Evolutionary conservation across 53 echinoderm and acorn worm species (phyloP), one percentile per base, ranked within the genome.

Genomic region (Apostichopus leukothele): DNA sequence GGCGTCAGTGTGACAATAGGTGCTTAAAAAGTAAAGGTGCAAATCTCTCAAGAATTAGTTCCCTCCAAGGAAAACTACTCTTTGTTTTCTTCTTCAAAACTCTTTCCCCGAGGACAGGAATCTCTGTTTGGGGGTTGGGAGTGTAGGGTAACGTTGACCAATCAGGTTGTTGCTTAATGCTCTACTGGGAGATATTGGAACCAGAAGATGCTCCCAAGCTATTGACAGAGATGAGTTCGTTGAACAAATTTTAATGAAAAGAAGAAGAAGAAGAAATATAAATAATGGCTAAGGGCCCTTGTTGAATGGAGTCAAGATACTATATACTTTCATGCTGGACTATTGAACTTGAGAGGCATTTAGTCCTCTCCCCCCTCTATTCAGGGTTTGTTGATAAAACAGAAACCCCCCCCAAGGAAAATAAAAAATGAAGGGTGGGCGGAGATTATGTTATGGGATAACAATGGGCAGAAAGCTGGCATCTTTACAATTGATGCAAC

Each of bases 261-360:
- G 20, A 39, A 39, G 39, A 39, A 39, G 59, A 81, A 9, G 6
- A 59, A 55, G 55, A 23, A 55, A 54, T 7, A 81, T 21, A 81
- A 81, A 59, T 18, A 59, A 54, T 81, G 16, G 55, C 81, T 81
- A 19, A 13, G 59, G 81, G 81, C 59, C 57, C 22, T 81, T 81
- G 81, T 53, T 81, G 81, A 81, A 81, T 81, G 55, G 81, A 59
- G 81, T 81, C 81, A 81, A 81, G 54, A 81, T 81, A 81, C 57
- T 59, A 53, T 81, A 54, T 20, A 81, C 71, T 55, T 81, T 54
- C 20, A 20, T 5, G 59, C 13, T 16, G 55, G 81, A 59, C 81
- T 81, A 81, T 81, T 81, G 81, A 81, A 81, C 81, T 81, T 55
- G 57, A 60, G 55, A 71, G 55, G 55, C 60, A 19, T 81, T 59